These are phyloP conservation scores for Craseonycteris thonglongyai DNA, from an alignment of 2,113 vertebrate species.

Conservation along the genomic window DNA sequence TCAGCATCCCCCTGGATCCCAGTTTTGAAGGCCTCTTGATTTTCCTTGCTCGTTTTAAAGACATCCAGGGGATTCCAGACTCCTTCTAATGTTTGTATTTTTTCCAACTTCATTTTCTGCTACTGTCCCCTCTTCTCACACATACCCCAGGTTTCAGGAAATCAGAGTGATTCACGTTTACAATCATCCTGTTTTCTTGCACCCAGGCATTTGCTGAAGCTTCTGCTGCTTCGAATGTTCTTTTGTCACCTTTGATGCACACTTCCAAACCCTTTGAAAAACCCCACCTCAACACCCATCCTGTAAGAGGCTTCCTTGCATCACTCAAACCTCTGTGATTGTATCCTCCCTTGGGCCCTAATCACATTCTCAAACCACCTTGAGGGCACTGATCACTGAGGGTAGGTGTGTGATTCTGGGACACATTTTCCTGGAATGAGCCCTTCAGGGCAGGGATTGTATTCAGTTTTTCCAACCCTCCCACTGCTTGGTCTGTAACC, in stretches of 20 bases:
- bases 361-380: neutral
- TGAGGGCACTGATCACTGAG: neutral
- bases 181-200: neutral
- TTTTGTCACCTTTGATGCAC: neutral
- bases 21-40: neutral
- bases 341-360: neutral
- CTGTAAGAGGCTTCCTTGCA: neutral
- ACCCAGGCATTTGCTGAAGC: neutral
- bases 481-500: neutral
- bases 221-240: neutral
- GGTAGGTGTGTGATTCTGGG: neutral
- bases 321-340: neutral
- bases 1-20: no score
- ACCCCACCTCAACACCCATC: neutral
- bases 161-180: neutral
- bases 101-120: neutral
- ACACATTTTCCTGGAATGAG: neutral
- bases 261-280: neutral
- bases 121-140: neutral
- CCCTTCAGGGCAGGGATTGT: neutral
- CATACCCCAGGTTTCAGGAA: neutral
- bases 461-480: neutral
- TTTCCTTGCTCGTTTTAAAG: neutral
- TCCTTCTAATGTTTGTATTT: neutral
- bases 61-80: neutral